These are phyloP conservation scores for Brachionus manjavacas DNA, from an alignment of 1,140 invertebrate genomes.

Conservation along the genomic window DNA sequence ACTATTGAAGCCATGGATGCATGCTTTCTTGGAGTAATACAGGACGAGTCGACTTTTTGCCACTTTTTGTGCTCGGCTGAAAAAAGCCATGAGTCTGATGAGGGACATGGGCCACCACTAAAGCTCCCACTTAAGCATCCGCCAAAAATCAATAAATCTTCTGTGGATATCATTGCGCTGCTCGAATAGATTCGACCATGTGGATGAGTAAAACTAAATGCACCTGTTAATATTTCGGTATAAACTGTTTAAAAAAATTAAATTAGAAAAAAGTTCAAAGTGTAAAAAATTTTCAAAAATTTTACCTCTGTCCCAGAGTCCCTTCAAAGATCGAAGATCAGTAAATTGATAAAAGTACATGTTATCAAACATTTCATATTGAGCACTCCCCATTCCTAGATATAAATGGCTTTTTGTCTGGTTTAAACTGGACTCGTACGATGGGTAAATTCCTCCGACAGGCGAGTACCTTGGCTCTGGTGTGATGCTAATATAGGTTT, in stretches of 20 bases:
- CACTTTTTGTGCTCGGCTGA: constrained; percentile 44
- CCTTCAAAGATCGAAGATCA: not conserved
- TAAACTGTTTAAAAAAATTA: constrained; percentile 11
- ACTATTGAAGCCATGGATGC: constrained; percentile 19
- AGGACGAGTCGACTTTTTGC: constrained; percentile 42
- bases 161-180: constrained; percentile 44
- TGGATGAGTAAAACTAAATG: constrained; percentile 46
- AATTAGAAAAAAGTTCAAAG: not conserved
- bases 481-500: constrained; percentile 24
- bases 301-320: constrained; percentile 31
- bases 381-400: constrained; percentile 20
- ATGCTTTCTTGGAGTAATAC: not conserved
- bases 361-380: constrained; percentile 41
- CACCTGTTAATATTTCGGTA: constrained; percentile 35
- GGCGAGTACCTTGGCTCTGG: constrained; percentile 24
- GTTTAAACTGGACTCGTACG: not conserved
- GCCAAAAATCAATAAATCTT: constrained; percentile 46
- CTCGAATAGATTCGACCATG: constrained; percentile 46
- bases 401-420: not conserved
- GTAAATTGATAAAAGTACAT: constrained; percentile 27
- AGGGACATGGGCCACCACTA: constrained; percentile 47
- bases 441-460: constrained; percentile 30
- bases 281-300: not conserved
- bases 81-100: constrained; percentile 47
- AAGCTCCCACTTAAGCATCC: constrained; percentile 47